Evolutionary conservation across 2,888 invertebrate species (phyloP), one percentile per base, ranked within the genome.

Genomic region (Germaria angustata): DNA sequence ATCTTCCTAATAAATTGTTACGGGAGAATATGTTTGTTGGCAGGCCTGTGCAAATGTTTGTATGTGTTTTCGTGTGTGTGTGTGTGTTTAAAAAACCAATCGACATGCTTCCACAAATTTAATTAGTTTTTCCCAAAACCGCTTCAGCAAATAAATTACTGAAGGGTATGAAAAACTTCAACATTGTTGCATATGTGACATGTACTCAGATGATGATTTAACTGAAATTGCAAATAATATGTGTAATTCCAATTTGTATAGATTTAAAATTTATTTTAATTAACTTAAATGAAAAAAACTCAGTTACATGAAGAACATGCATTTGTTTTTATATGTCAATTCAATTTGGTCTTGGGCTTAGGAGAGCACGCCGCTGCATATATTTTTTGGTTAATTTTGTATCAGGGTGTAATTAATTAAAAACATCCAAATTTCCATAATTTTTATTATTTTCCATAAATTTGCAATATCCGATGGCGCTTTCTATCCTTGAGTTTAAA

Each of bases 111-210:
- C 69, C 80, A 51, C 73, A 61, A 71, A 84, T 84, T 84, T 80
- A 84, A 84, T 84, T 84, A 80, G 77, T 78, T 80, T 77, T 57
- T 49, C 15, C n/a, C 13, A 63, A 65, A 76, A 68, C 71, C 66
- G 53, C 66, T 72, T 17, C 46, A 55, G 59, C 20, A 57, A 78
- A 75, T 55, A 81, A 81, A 73, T 69, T 61, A 55, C 2, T 36
- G 61, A 11, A 55, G 28, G 28, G 11, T 32, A 53, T 32, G 15
- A 20, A 34, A 63, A 5, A 9, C 6, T 24, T 24, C 2, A 20
- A 72, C 15, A 34, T 44, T 76, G 59, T n/a, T n/a, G 59, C 49
- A 51, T 39, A 11, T 53, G 39, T 68, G 61, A 22, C 61, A 51
- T 36, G 36, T 44, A 17, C 51, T 72, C 7, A 7, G 15, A 15